A percentile compares a stretch with the other conserved stretches of the same genome.
These are phyloP conservation scores for Trichogramma evanescens DNA, from an alignment of 2,888 invertebrate genomes.

Conservation along the genomic window DNA sequence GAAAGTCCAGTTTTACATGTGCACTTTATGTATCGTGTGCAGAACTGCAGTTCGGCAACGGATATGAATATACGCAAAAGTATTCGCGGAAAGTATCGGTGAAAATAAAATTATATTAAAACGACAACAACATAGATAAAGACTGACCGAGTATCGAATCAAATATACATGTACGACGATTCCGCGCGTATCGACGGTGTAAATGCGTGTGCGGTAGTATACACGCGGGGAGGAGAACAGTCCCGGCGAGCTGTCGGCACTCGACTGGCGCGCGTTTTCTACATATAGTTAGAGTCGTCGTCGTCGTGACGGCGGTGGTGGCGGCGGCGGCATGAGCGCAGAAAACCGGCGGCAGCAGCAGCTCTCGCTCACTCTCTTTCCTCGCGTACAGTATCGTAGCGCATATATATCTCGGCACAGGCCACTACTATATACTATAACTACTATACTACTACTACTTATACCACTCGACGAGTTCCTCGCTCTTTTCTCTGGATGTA, in stretches of 20 bases:
- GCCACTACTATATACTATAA: no score
- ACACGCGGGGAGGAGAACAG: conserved; percentile 9
- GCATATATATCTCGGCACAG: no score
- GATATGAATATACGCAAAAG: no score
- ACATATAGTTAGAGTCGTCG: background rate
- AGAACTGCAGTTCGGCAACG: no score
- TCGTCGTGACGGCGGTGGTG: conserved; percentile 2
- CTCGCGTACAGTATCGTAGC: no score
- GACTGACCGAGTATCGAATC: no score
- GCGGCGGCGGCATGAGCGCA: background rate
- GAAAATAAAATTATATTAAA: no score
- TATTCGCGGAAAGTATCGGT: no score
- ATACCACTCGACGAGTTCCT: background rate
- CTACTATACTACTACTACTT: no score
- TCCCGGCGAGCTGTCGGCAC: conserved; percentile 23
- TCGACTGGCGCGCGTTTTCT: conserved; percentile 6
- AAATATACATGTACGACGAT: background rate
- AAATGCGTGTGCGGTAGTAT: background rate
- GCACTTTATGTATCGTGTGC: no score
- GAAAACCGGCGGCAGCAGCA: conserved; percentile 10
- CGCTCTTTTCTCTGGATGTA: background rate
- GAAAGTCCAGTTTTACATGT: no score
- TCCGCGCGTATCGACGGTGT: background rate
- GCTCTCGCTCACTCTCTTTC: background rate
- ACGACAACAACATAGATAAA: no score